Base-by-base conservation (phyloP, 2,888 invertebrate species). In the Eilema sororculum region DNA sequence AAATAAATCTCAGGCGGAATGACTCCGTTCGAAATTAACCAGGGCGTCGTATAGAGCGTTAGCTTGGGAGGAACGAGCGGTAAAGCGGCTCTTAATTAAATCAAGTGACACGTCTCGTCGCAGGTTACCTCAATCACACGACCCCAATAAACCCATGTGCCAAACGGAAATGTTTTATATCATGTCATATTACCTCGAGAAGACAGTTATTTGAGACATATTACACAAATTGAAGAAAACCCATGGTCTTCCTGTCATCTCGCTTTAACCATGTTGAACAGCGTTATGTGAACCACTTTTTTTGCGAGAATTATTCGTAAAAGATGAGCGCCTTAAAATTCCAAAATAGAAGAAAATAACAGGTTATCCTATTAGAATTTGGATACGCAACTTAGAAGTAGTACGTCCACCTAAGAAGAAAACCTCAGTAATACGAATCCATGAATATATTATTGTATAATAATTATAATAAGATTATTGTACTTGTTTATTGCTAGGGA, bases 61-160 rank as follows among this genome's bases (percentile, higher is more conserved):
- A 91, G 91, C 90, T 88, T 88, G 90, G 65, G 85, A 90, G 91
- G 87, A 90, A 91, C 89, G 91, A 90, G 93, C 92, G 93, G 92
- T 93, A 95, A 94, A 95, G 91, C 94, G 91, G 89, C 89, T 91
- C 93, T 95, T 95, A 95, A 95, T 95, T 95, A 95, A 95, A 95
- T 95, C 94, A 94, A 95, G 95, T 93, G 94, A 95, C 93, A 90
- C 89, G 94, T 93, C 93, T 93, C 92, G 90, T 89, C 90, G 90
- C 86, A 90, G 89, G 92, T 89, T 91, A 92, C 93, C 92, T 94
- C 94, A 95, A 95, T 95, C 94, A 94, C 93, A 91, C 91, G 91
- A 93, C 94, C 94, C 91, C 91, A 94, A 94, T 94, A 94, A 94
- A 94, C 89, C 88, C 87, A 86, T 86, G 88, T 86, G 85, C 87